These are phyloP conservation scores for Hylia prasina DNA, from an alignment of 2,113 vertebrate species.

Conservation along the genomic window DNA sequence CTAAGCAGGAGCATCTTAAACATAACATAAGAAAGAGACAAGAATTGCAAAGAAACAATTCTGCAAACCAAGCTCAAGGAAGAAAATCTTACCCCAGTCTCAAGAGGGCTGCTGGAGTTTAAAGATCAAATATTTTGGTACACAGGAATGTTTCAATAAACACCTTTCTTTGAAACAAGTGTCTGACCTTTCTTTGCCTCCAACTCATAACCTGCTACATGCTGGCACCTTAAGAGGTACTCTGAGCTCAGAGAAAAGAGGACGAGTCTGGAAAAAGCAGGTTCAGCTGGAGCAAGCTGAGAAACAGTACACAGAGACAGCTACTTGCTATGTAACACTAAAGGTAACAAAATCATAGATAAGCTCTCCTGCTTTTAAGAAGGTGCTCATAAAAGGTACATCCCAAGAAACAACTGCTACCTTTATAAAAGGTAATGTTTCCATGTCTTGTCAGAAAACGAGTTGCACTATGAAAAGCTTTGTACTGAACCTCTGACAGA, in stretches of 20 bases:
- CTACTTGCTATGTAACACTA: accelerated
- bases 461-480: not conserved
- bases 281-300: not conserved
- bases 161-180: not conserved
- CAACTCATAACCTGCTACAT: not conserved
- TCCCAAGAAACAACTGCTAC: not conserved
- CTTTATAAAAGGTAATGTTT: not conserved
- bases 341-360: not conserved
- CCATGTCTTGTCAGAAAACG: not conserved
- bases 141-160: not conserved
- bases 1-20: not conserved
- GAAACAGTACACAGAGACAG: not conserved
- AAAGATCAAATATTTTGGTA: not conserved
- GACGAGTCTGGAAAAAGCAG: not conserved
- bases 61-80: not conserved
- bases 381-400: not conserved
- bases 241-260: not conserved
- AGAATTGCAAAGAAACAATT: not conserved
- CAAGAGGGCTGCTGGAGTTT: not conserved
- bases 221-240: not conserved
- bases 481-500: not conserved
- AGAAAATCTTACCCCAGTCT: not conserved
- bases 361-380: not conserved
- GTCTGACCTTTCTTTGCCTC: not conserved
- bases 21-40: not conserved